A percentile compares a stretch with the other conserved stretches of the same genome.
phyloP scores from a whole-genome alignment of 2,888 invertebrate genomes.

The Beris chalybata region DNA sequence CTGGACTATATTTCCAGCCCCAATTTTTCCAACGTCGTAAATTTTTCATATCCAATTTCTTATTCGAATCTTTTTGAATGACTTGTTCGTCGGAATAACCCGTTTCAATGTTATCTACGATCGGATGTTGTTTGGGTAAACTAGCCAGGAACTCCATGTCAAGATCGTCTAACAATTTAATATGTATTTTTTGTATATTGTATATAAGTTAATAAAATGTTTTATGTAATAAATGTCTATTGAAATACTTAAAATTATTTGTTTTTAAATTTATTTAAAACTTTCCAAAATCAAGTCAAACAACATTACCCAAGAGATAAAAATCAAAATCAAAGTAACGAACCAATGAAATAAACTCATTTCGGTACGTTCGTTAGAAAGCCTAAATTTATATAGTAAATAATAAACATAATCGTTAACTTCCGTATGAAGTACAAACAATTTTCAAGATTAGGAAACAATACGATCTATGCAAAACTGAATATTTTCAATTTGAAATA shows the following conservation, averaged over 20 bases:
- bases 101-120: slow-evolving; percentile 15
- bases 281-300: too few species aligned
- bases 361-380: too few species aligned
- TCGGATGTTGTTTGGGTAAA: slow-evolving; percentile 42
- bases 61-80: slow-evolving; percentile 34
- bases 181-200: slow-evolving; percentile 23
- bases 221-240: slow-evolving; percentile 11
- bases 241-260: too few species aligned
- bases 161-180: slow-evolving; percentile 44
- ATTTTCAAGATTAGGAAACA: slow-evolving; percentile 1
- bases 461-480: slow-evolving; percentile 14
- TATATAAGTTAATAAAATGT: neutral
- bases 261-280: too few species aligned
- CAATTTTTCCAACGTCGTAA: slow-evolving; percentile 45
- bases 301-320: too few species aligned
- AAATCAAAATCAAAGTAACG: too few species aligned
- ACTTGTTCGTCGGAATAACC: slow-evolving; percentile 27
- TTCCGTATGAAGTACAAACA: too few species aligned
- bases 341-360: too few species aligned
- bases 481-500: slow-evolving; percentile 9
- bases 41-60: slow-evolving; percentile 40
- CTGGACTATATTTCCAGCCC: slow-evolving; percentile 47
- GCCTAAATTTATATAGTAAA: too few species aligned
- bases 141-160: slow-evolving; percentile 47
- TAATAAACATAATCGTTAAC: too few species aligned